Evolutionary conservation across 1,140 invertebrate species (phyloP), one percentile per base, ranked within the genome.

Genomic region (Ceratosolen solmsi): DNA sequence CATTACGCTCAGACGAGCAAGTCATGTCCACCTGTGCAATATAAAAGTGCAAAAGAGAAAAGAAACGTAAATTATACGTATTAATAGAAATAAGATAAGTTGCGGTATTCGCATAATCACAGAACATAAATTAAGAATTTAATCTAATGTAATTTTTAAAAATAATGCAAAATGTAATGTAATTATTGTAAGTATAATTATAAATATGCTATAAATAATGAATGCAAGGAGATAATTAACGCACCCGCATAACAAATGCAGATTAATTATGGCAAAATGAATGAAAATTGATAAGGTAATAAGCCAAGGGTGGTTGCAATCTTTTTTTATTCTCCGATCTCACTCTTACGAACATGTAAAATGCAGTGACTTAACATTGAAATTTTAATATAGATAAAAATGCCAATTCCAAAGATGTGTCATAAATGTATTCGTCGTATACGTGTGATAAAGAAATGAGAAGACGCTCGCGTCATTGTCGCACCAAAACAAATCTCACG

Each of bases 141-240:
- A 54, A 30, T n/a, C n/a, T n/a, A n/a, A n/a, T n/a, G n/a, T n/a
- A n/a, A n/a, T n/a, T n/a, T n/a, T n/a, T n/a, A 68, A 15, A 17
- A 49, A 7, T 72, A 72, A 63, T 46, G 13, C 9, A 20, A 65
- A 68, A 46, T 63, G 70, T 27, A 49, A 27, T 81, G 72, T 75
- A 81, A 81, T 58, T 81, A 81, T 70, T 74, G 79, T 80, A 80
- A 80, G 70, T 81, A 75, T 75, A 68, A 30, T 17, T 36, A 74
- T 56, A 36, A 36, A 56, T 77, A 68, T 49, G n/a, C 60, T 38
- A 78, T 54, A 36, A 15, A 78, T 51, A 51, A 68, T 63, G 20
- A 78, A 38, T 54, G 38, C 54, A 49, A 49, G 41, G 17, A 46
- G 46, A 27, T 72, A 25, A n/a, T 33, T 11, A 1, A 49, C 4